Conservation (phyloP, 2,888 invertebrate species). For the Noctua janthe region DNA sequence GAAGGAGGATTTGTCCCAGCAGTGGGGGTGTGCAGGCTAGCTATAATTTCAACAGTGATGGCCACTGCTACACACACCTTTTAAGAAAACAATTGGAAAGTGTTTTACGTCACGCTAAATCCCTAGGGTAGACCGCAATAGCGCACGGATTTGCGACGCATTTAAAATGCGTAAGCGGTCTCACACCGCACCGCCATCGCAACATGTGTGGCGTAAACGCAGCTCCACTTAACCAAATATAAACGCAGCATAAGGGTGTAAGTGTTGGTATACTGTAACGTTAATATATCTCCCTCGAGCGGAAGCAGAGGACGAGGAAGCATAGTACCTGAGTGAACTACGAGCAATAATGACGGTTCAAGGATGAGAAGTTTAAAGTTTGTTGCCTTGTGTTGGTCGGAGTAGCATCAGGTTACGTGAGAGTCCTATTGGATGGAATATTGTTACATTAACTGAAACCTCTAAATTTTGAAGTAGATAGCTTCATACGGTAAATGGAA, state of each 20-base stretch:
- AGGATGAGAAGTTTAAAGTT: conserved; percentile 31
- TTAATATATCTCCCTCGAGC: conserved; percentile 37
- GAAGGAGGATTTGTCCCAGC: not conserved
- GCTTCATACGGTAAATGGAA: not conserved
- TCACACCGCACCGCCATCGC: not conserved
- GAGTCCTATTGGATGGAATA: not conserved
- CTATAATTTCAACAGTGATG: not conserved
- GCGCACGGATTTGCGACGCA: not conserved
- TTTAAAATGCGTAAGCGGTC: conserved; percentile 37
- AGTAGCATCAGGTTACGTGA: not conserved
- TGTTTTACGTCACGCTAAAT: conserved; percentile 9
- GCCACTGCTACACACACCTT: not conserved
- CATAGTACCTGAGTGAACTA: conserved; percentile 24
- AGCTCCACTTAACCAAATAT: conserved; percentile 18
- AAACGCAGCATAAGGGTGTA: conserved; percentile 36
- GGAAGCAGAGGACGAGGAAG: conserved; percentile 45
- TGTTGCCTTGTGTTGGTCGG: not conserved
- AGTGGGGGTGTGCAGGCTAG: not conserved
- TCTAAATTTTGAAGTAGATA: not conserved
- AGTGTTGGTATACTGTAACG: conserved; percentile 24
- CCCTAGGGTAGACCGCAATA: not conserved
- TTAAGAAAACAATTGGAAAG: not conserved
- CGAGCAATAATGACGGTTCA: conserved; percentile 39
- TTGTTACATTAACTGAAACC: not conserved
- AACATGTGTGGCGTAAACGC: conserved; percentile 19